A percentile compares a stretch with the other conserved stretches of the same genome.
Conservation (phyloP, 2,113 vertebrate species). For the Ranitomeya imitator region DNA sequence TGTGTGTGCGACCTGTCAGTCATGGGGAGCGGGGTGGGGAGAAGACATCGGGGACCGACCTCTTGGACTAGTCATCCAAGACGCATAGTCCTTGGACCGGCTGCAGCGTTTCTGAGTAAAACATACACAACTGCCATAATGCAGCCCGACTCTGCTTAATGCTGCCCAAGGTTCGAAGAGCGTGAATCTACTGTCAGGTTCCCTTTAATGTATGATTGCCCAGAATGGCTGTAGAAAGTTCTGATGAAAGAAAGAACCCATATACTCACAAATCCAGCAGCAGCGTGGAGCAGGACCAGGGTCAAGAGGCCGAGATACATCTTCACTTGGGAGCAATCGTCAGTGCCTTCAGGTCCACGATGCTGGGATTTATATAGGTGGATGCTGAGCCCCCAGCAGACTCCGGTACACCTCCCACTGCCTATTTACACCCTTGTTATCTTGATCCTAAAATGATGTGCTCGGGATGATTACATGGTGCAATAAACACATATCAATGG, state of each 20-base stretch:
- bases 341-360: background rate
- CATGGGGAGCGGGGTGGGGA: too few relatives aligned
- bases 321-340: background rate
- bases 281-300: constrained; percentile 28
- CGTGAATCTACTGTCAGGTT: too few relatives aligned
- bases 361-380: constrained; percentile 4
- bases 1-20: too few relatives aligned
- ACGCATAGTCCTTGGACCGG: too few relatives aligned
- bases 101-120: too few relatives aligned
- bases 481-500: background rate
- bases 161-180: too few relatives aligned
- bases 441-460: constrained; percentile 34
- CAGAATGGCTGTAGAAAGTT: background rate
- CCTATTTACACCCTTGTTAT: background rate
- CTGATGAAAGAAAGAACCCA: background rate
- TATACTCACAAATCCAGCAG: constrained; percentile 44
- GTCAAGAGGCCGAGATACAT: constrained; percentile 43
- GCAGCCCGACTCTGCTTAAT: too few relatives aligned
- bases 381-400: background rate
- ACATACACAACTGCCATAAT: too few relatives aligned
- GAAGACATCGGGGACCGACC: too few relatives aligned
- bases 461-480: background rate
- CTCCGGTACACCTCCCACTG: background rate
- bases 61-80: too few relatives aligned
- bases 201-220: background rate